Evolutionary conservation across 2,113 vertebrate genomes (phyloP), one percentile per base, ranked within the genome.

Genomic region (Protobothrops mucrosquamatus): DNA sequence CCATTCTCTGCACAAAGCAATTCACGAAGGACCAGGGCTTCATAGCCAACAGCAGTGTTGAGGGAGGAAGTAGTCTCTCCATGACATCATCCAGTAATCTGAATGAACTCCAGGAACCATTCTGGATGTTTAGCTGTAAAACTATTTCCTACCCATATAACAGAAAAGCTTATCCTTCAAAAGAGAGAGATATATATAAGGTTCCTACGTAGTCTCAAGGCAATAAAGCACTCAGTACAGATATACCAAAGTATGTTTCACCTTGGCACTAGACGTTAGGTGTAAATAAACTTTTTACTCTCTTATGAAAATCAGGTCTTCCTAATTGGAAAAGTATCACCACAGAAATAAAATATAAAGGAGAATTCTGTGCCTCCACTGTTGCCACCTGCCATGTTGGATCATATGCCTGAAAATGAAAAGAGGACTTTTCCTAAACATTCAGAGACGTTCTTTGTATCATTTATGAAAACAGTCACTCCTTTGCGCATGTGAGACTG

Each of bases 401-500:
- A 29, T 56, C 59, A 85, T 61, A 64, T 0, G 87, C 85, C 91
- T 92, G 48, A 87, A 91, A 91, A 93, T n/a, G 90, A 94, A 88
- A 85, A 91, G 61, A 43, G n/a, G 92, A 87, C 55, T 48, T 90
- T 81, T 81, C 87, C 88, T 87, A 89, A 74, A 74, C 0, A 20
- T 43, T 87, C 0, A 7, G 26, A 94, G 46, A 59, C 4, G 54
- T 69, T 1, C 92, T 94, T 95, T 59, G 1, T 85, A 22, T 86
- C 92, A 51, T 6, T 34, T 93, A 91, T 89, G 92, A 93, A 94
- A 95, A 94, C 91, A 92, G 90, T 91, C 94, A 93, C 51, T 93
- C 90, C 94, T 95, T 96, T 94, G 91, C 48, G 92, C 93, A 94
- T 59, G 88, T 88, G 92, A 94, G 93, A 95, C 93, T 93, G 95